Conservation (phyloP, 2,888 invertebrate species). For the Blastobasis lacticolella region DNA sequence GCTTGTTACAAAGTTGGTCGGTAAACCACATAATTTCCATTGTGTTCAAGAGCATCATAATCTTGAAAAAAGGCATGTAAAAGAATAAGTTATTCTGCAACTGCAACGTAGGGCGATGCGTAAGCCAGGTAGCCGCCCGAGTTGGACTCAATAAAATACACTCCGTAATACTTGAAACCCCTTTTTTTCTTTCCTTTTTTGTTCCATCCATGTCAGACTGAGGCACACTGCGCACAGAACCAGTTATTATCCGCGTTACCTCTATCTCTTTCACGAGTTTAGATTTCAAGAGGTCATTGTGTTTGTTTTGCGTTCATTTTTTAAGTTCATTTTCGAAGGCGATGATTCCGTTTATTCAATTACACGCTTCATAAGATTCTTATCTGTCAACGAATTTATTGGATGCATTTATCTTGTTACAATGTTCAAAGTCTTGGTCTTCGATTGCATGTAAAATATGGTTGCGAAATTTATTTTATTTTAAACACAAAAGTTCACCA, state of each 20-base stretch:
- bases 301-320: slow-evolving; percentile 16
- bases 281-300: slow-evolving; percentile 11
- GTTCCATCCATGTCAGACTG: slow-evolving; percentile 25
- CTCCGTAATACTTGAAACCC: slow-evolving; percentile 13
- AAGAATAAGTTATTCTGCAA: slow-evolving; percentile 3
- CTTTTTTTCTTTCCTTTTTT: slow-evolving; percentile 18
- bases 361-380: background rate
- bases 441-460: no score
- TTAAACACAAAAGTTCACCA: no score
- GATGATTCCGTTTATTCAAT: slow-evolving; percentile 9
- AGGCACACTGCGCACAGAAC: slow-evolving; percentile 18
- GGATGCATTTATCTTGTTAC: background rate
- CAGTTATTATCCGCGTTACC: slow-evolving; percentile 33
- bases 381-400: slow-evolving; percentile 1
- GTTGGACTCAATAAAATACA: slow-evolving; percentile 29
- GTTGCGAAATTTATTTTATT: no score
- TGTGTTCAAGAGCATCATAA: slow-evolving; percentile 4
- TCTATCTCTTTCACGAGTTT: slow-evolving; percentile 23
- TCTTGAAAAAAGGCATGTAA: slow-evolving; percentile 8
- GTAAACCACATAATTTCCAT: slow-evolving; percentile 14
- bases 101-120: slow-evolving; percentile 16
- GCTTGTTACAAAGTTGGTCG: slow-evolving; percentile 1
- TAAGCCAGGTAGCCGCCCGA: slow-evolving; percentile 36
- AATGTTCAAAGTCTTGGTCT: background rate
- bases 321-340: slow-evolving; percentile 1